Percentiles rank a stretch among this genome's conserved stretches.
phyloP scores from a whole-genome alignment of 2,113 vertebrate species.

The Etia nguti region DNA sequence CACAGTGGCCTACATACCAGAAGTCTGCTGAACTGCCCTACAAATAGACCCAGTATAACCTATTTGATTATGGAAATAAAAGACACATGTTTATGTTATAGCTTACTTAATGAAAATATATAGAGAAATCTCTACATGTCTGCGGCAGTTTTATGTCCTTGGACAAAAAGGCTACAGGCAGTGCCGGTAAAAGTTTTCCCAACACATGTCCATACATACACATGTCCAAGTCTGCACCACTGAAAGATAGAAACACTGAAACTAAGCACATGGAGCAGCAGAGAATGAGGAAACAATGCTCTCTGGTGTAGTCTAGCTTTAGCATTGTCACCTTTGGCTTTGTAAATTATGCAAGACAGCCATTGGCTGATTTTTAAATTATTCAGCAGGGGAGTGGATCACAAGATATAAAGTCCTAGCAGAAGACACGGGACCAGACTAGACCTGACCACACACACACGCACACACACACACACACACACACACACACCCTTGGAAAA shows the following conservation, averaged over 20 bases:
- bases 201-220: neutral
- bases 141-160: neutral
- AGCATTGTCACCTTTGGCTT: constrained; percentile 64
- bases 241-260: neutral
- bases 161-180: neutral
- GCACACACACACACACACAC: neutral
- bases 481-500: neutral
- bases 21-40: constrained; percentile 7
- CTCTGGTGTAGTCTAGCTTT: constrained; percentile 22
- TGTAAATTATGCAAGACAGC: constrained; percentile 70
- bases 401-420: constrained; percentile 56
- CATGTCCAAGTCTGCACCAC: neutral
- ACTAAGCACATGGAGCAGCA: neutral
- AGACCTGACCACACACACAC: neutral
- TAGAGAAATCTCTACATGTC: neutral
- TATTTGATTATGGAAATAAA: neutral
- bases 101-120: neutral
- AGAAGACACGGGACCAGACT: constrained; percentile 33
- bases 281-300: neutral
- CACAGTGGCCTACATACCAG: constrained; percentile 50
- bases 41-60: constrained; percentile 5
- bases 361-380: constrained; percentile 70
- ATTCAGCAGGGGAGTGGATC: constrained; percentile 64
- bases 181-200: neutral
- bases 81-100: neutral